These are phyloP conservation scores for Drosophila kikkawai DNA, from an alignment of 1,140 invertebrate genomes.

Conservation along the genomic window DNA sequence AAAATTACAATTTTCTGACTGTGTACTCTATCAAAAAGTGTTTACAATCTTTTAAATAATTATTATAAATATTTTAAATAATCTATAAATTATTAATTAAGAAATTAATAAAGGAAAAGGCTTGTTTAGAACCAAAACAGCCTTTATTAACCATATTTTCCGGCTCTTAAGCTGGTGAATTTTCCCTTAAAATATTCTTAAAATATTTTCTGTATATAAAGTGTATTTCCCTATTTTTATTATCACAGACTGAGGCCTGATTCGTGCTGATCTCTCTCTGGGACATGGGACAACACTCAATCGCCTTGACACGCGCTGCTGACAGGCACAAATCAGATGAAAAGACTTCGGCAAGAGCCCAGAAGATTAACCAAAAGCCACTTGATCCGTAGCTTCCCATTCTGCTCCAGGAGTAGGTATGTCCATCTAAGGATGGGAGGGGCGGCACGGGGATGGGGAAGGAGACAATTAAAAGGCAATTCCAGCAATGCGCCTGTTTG, in stretches of 20 bases:
- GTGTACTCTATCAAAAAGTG: not conserved
- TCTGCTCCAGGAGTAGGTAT: slow-evolving; percentile 9
- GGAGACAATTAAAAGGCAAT: slow-evolving; percentile 72
- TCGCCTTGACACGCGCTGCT: slow-evolving; percentile 27
- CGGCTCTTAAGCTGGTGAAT: not conserved
- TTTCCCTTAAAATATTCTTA: not conserved
- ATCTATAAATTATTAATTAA: too few species aligned
- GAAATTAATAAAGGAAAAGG: too few species aligned
- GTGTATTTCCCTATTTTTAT: not conserved
- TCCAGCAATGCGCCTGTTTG: slow-evolving; percentile 70
- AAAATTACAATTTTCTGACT: slow-evolving; percentile 36
- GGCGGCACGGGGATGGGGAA: not conserved
- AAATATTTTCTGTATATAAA: not conserved
- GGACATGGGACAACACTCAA: slow-evolving; percentile 26
- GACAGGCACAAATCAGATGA: slow-evolving; percentile 45
- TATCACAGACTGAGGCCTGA: not conserved
- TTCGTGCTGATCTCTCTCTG: slow-evolving; percentile 19
- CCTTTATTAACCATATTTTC: too few species aligned
- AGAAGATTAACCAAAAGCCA: slow-evolving; percentile 40
- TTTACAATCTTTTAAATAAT: not conserved
- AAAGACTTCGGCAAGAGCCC: slow-evolving; percentile 14
- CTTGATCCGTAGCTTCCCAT: slow-evolving; percentile 28
- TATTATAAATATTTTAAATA: too few species aligned
- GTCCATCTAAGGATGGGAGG: slow-evolving; percentile 21
- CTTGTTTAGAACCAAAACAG: too few species aligned